Evolutionary conservation across 2,113 vertebrate species (phyloP).

Genomic region (Platycercus adscitus): DNA sequence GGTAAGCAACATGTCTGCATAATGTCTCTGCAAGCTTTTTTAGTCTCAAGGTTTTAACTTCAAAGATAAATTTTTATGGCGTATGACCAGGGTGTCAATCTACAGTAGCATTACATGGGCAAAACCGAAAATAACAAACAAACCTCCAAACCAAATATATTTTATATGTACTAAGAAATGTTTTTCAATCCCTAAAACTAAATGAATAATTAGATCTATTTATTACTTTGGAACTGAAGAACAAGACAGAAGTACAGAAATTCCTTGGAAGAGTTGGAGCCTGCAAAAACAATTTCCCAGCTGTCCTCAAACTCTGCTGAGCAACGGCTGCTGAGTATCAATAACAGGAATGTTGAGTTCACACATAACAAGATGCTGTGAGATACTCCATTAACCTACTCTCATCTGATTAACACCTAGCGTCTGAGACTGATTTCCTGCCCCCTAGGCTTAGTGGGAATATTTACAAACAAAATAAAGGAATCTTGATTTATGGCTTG

Average conservation of each 20-base stretch:
- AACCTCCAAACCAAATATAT: neutral
- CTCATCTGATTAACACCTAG: neutral
- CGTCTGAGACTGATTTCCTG: neutral
- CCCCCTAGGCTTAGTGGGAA: neutral
- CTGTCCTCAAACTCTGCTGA: neutral
- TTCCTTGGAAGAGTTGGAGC: neutral
- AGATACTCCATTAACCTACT: neutral
- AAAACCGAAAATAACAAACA: neutral
- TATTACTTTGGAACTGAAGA: neutral
- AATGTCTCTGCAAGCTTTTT: neutral
- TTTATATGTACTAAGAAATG: neutral
- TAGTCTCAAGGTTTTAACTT: neutral
- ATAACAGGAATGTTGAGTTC: neutral
- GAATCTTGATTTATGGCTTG: neutral
- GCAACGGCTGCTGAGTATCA: neutral
- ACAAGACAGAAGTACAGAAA: neutral
- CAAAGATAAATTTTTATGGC: neutral
- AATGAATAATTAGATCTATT: neutral
- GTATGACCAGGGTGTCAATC: neutral
- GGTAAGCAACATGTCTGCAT: neutral
- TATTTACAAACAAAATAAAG: neutral
- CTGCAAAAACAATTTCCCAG: neutral
- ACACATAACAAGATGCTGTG: neutral
- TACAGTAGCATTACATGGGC: neutral
- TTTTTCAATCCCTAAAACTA: neutral